These are phyloP conservation scores for Heteromyza rotundicornis DNA, from an alignment of 2,888 invertebrate species.

Conservation along the genomic window DNA sequence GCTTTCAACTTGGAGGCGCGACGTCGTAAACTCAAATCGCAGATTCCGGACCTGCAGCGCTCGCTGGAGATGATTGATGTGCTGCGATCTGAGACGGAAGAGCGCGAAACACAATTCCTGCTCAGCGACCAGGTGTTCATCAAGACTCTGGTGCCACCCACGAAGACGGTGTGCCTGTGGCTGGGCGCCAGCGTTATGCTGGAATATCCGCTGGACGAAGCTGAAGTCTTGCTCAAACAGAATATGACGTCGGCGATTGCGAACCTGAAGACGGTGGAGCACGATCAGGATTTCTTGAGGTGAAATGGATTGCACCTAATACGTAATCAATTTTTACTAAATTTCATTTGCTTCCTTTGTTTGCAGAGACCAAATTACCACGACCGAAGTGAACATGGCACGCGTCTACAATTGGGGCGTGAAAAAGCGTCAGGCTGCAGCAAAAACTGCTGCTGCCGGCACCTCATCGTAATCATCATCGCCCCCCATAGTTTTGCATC, in stretches of 20 bases:
- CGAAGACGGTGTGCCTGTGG: constrained; percentile 86
- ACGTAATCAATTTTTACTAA: not conserved
- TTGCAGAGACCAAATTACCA: constrained; percentile 92
- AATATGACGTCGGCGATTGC: constrained; percentile 85
- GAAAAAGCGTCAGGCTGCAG: constrained; percentile 82
- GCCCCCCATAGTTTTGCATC: too few species aligned
- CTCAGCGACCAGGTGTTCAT: constrained; percentile 91
- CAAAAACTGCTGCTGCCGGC: constrained; percentile 53
- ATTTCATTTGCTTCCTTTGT: not conserved
- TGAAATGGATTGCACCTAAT: constrained; percentile 44
- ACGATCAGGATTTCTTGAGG: constrained; percentile 92
- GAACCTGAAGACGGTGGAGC: constrained; percentile 83
- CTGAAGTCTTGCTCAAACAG: constrained; percentile 80
- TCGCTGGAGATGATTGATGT: constrained; percentile 92
- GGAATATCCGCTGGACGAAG: constrained; percentile 92
- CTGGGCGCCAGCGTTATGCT: constrained; percentile 95
- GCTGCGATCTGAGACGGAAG: constrained; percentile 79
- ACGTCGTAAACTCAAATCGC: constrained; percentile 82
- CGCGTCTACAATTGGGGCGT: constrained; percentile 98
- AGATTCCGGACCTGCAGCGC: constrained; percentile 93
- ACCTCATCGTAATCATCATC: constrained; percentile 28
- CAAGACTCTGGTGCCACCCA: constrained; percentile 84
- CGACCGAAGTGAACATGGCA: constrained; percentile 99
- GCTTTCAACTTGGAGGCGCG: constrained; percentile 89
- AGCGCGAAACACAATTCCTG: constrained; percentile 84